phyloP scores from a whole-genome alignment of 2,797 vertebrate genomes.

The Cuculus canorus region DNA sequence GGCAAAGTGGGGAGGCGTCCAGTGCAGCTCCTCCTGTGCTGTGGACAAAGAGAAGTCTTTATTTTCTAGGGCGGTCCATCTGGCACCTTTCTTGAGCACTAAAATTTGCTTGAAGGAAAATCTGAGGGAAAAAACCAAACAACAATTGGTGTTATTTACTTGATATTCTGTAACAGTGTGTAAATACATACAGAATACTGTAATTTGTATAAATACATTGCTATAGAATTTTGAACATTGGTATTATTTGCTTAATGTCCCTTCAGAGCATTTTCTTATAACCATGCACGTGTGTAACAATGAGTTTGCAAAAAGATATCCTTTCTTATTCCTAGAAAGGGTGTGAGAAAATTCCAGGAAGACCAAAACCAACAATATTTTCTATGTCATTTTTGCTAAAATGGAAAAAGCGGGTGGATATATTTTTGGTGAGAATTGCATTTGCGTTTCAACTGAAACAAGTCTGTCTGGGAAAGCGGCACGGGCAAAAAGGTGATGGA shows the following conservation, averaged over 20 bases:
- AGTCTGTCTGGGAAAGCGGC: not conserved
- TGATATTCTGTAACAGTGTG: conserved; percentile 75
- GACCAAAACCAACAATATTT: not conserved
- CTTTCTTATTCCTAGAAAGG: conserved; percentile 24
- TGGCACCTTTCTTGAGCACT: conserved; percentile 53
- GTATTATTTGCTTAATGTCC: conserved; percentile 74
- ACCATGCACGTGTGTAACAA: not conserved
- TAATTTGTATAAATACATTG: conserved; percentile 79
- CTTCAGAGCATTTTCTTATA: conserved; percentile 51
- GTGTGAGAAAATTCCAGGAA: not conserved
- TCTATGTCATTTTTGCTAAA: not conserved
- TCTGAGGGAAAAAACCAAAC: not conserved
- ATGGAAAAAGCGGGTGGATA: not conserved
- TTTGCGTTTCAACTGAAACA: not conserved
- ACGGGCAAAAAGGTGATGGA: not conserved
- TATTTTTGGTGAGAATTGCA: not conserved
- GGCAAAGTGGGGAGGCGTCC: conserved; percentile 1
- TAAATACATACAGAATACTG: conserved; percentile 76
- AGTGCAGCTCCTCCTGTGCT: conserved; percentile 13
- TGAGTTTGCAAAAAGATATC: conserved; percentile 14
- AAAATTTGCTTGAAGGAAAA: conserved; percentile 32
- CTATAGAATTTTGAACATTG: conserved; percentile 77
- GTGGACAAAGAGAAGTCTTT: conserved; percentile 30
- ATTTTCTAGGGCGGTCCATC: conserved; percentile 45
- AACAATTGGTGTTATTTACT: conserved; percentile 47